Percentiles rank a stretch among this genome's conserved stretches.
Conservation (phyloP, 2,888 invertebrate species). For the Noctua comes region DNA sequence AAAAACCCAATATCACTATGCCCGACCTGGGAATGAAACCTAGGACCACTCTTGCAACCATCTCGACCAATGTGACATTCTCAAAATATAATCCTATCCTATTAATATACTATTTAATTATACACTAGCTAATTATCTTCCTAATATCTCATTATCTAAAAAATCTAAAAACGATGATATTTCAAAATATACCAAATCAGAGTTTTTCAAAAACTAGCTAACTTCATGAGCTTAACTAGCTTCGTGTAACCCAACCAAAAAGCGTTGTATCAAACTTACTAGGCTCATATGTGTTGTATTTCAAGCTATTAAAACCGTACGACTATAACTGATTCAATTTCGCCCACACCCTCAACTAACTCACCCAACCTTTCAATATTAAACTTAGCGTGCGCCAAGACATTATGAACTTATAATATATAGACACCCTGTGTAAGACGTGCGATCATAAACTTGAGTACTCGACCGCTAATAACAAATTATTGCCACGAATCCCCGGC, state of each 20-base stretch:
- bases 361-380: not conserved
- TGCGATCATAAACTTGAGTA: constrained; percentile 16
- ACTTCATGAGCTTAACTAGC: not conserved
- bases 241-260: not conserved
- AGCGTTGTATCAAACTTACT: not conserved
- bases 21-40: not conserved
- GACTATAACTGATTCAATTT: not conserved
- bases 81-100: not conserved
- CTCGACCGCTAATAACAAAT: constrained; percentile 11
- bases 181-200: not conserved
- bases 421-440: constrained; percentile 1
- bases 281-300: not conserved
- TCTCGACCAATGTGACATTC: not conserved
- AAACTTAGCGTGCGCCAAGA: not conserved
- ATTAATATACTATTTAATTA: not conserved
- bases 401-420: constrained; percentile 2
- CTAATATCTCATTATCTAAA: not conserved
- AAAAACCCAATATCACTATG: not conserved
- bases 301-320: not conserved
- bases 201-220: not conserved
- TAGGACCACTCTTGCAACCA: not conserved
- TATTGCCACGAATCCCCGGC: constrained; percentile 1
- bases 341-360: not conserved
- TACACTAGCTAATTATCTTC: not conserved
- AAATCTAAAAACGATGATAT: not conserved